A percentile compares a stretch with the other conserved stretches of the same genome.
phyloP scores from a whole-genome alignment of 2,888 invertebrate genomes.

The Oscheius myriophilus region DNA sequence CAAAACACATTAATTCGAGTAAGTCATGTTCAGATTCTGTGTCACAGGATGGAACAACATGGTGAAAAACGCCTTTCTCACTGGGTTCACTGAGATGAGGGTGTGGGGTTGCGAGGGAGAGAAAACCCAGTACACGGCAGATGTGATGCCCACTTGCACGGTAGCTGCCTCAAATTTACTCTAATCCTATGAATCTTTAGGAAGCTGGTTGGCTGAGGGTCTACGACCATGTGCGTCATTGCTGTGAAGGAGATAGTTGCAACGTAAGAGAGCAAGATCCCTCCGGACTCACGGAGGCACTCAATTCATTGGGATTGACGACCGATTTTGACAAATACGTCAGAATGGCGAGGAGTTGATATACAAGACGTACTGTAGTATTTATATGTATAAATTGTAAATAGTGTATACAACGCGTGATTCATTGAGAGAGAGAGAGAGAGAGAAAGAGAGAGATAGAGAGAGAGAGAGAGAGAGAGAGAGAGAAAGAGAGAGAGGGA shows the following conservation, averaged over 20 bases:
- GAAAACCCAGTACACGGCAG: constrained; percentile 19
- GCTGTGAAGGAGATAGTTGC: constrained; percentile 24
- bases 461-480: too few relatives aligned
- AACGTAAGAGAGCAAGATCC: constrained; percentile 18
- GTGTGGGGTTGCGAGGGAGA: constrained; percentile 26
- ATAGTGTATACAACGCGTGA: too few relatives aligned
- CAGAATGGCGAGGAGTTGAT: background rate
- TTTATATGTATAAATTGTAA: too few relatives aligned
- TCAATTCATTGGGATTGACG: constrained; percentile 13
- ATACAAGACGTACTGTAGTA: too few relatives aligned
- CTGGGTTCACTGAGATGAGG: constrained; percentile 29
- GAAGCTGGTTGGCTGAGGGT: constrained; percentile 23
- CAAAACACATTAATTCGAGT: background rate
- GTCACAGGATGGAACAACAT: constrained; percentile 26
- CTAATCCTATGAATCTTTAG: background rate
- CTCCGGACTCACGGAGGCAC: constrained; percentile 4
- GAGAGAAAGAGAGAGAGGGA: too few relatives aligned
- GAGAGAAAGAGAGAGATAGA: too few relatives aligned
- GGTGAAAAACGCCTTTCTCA: constrained; percentile 24
- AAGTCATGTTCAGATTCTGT: constrained; percentile 16
- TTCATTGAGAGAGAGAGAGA: too few relatives aligned
- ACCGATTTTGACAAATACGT: constrained; percentile 20
- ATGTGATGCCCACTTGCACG: constrained; percentile 22
- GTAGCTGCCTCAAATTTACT: constrained; percentile 14
- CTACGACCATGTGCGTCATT: constrained; percentile 26